Conservation (phyloP, 2,888 invertebrate species). For the Ophion ellenae region DNA sequence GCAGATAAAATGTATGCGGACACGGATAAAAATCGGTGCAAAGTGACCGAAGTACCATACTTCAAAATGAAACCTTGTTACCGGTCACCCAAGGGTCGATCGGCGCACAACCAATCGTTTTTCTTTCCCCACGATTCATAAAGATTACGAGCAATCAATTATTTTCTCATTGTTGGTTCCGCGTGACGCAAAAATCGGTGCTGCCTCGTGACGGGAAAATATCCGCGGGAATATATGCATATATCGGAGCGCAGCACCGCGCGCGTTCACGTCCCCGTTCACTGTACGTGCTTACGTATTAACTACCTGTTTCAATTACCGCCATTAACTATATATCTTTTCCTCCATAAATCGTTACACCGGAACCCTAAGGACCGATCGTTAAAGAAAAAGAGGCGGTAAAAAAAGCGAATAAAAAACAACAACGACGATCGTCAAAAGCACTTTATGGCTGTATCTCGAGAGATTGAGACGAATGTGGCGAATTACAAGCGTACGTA, state of each 20-base stretch:
- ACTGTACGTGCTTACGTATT: background rate
- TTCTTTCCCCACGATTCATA: too few relatives aligned
- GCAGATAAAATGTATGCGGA: too few relatives aligned
- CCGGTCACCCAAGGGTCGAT: too few relatives aligned
- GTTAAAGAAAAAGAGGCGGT: background rate
- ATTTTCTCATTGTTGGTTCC: too few relatives aligned
- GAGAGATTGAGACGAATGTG: slow-evolving; percentile 32
- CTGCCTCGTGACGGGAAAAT: too few relatives aligned
- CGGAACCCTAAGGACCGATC: background rate
- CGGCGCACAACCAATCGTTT: too few relatives aligned
- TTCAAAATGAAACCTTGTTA: too few relatives aligned
- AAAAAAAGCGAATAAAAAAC: slow-evolving; percentile 12
- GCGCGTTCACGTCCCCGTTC: background rate
- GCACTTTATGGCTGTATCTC: slow-evolving; percentile 23
- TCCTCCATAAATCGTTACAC: slow-evolving; percentile 14
- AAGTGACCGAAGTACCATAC: too few relatives aligned
- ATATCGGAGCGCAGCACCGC: background rate
- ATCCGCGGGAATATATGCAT: background rate
- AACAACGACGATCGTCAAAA: background rate
- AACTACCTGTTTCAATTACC: slow-evolving; percentile 27
- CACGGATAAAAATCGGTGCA: too few relatives aligned
- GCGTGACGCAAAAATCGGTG: background rate
- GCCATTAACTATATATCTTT: slow-evolving; percentile 16
- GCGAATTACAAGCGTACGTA: slow-evolving; percentile 7
- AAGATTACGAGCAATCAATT: too few relatives aligned